Percentiles rank a stretch among this genome's conserved stretches.
These are phyloP conservation scores for Ophion slaviceki DNA, from an alignment of 2,888 invertebrate genomes.

Conservation along the genomic window DNA sequence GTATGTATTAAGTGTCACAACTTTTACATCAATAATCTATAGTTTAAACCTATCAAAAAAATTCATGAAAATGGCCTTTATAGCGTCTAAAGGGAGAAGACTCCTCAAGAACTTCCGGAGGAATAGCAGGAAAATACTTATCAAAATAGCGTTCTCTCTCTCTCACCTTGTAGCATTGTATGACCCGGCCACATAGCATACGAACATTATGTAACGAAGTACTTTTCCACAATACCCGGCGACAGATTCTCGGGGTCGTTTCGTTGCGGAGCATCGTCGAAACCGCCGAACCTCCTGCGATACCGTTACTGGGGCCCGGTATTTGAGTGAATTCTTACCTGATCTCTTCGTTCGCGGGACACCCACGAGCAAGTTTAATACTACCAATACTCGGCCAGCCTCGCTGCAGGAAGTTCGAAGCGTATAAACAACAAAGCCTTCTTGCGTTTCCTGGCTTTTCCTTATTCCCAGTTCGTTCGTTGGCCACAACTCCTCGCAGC, in stretches of 20 bases:
- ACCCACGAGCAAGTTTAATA: constrained; percentile 37
- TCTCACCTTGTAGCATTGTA: no score
- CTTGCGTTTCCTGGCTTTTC: constrained; percentile 53
- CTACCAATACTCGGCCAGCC: constrained; percentile 31
- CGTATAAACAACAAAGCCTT: constrained; percentile 60
- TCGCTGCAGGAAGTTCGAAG: constrained; percentile 48
- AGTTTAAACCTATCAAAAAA: no score
- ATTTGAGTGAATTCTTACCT: constrained; percentile 16
- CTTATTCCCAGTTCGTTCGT: constrained; percentile 48
- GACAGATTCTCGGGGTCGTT: background rate
- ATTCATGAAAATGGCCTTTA: no score
- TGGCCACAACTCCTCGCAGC: constrained; percentile 15
- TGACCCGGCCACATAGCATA: no score
- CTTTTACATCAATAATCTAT: no score
- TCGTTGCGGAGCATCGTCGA: background rate
- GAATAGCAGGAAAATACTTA: no score
- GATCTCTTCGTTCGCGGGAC: constrained; percentile 23
- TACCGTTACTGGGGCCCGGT: constrained; percentile 1
- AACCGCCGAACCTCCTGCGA: background rate
- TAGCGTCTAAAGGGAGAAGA: no score
- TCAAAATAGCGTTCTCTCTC: no score
- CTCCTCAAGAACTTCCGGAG: no score
- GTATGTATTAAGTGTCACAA: no score
- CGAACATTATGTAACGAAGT: no score
- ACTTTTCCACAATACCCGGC: no score